Base-by-base conservation (phyloP, 1,140 invertebrate genomes). In the Drosophila ficusphila region DNA sequence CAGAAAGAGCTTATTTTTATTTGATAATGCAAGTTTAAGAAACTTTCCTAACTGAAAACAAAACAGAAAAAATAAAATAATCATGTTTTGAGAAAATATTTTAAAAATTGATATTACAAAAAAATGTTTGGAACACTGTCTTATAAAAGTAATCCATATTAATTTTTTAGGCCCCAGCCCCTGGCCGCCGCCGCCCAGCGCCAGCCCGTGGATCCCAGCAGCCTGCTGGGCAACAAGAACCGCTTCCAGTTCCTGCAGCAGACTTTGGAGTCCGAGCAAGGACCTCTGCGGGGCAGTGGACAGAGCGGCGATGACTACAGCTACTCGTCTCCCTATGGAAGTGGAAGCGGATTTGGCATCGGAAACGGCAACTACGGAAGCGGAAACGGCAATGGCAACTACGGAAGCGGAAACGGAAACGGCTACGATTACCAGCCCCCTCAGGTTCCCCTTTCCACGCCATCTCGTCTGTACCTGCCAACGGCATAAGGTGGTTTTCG, bases 181-280 rank as follows among this genome's bases (percentile, higher is more conserved):
- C 16, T 89, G 57, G 67, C 39, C 25, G 3, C 52, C 0, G 62
- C 49, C n/a, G 82, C 39, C 8, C 68, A 86, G 42, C 69, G 74
- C 38, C 74, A 60, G 46, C 47, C 44, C 19, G 65, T 88, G 5
- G 82, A 86, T 41, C 49, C 82, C 46, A 86, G 74, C 83, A 89
- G 78, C 25, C 60, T 88, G 48, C 53, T 90, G 71, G 86, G 83
- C 52, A 83, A 81, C 51, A 90, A 91, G 72, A 90, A 88, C 36
- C 79, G 86, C 41, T 91, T 91, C 76, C 90, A 91, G 64, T 91
- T 91, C 65, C 69, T 91, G 39, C 88, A 90, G 27, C 89, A 90
- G 78, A 77, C 57, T 39, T 61, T 88, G 19, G 85, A 90, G 41
- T 52, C 56, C 34, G 81, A 88, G 0, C 72, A 83, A 33, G 64